These are phyloP conservation scores for Ptychochromis oligacanthus DNA, from an alignment of 2,113 vertebrate genomes.

Conservation along the genomic window DNA sequence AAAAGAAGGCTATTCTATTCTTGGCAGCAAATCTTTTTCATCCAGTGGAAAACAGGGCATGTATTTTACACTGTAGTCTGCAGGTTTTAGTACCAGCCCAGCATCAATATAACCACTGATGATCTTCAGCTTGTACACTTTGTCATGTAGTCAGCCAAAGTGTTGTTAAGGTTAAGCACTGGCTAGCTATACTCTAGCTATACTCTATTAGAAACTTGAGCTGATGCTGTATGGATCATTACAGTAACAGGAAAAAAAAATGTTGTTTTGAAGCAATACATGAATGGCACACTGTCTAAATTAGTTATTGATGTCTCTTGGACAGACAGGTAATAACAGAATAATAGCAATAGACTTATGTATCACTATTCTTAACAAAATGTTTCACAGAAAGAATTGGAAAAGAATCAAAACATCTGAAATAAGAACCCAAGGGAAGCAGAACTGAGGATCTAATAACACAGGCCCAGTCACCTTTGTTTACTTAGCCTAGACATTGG, in stretches of 20 bases:
- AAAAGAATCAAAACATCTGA: no score
- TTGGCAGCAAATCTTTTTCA: constrained; percentile 3
- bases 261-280: neutral
- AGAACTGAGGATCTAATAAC: neutral
- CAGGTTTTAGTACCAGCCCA: neutral
- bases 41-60: neutral
- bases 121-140: neutral
- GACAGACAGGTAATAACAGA: constrained; percentile 25
- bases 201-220: constrained; percentile 2
- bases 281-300: constrained; percentile 40
- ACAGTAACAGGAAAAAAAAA: neutral
- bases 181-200: constrained; percentile 29
- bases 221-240: constrained; percentile 16
- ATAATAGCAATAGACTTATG: neutral
- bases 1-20: neutral
- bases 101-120: neutral
- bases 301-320: constrained; percentile 65
- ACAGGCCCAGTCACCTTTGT: neutral
- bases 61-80: neutral
- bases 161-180: constrained; percentile 31
- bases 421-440: neutral
- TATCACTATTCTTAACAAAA: neutral
- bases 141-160: neutral
- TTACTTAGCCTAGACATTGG: neutral
- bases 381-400: no score